phyloP scores from a whole-genome alignment of 2,888 invertebrate genomes.

The Callyntrura sp. region DNA sequence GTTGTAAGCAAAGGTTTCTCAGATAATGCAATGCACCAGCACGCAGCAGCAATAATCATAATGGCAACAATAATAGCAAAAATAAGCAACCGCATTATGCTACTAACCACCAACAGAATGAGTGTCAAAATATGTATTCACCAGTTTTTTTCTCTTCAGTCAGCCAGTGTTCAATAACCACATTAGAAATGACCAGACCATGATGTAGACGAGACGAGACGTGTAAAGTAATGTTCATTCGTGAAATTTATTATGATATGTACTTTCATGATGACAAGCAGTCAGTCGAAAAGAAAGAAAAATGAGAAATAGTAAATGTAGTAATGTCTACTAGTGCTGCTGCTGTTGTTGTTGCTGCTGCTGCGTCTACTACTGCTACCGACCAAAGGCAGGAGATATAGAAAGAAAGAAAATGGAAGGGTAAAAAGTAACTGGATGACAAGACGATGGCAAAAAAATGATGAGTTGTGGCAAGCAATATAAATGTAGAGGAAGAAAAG shows the following conservation, averaged over 20 bases:
- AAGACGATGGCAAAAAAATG: slow-evolving; percentile 43
- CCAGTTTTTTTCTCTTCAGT: slow-evolving; percentile 20
- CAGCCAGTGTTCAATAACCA: slow-evolving; percentile 48
- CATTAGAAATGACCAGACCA: slow-evolving; percentile 69
- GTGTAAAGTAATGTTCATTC: slow-evolving; percentile 37
- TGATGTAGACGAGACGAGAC: slow-evolving; percentile 26
- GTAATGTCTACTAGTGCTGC: not conserved
- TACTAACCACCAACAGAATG: slow-evolving; percentile 50
- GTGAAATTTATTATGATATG: slow-evolving; percentile 29
- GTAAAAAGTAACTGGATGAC: slow-evolving; percentile 47
- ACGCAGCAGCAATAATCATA: slow-evolving; percentile 63
- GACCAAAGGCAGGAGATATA: slow-evolving; percentile 31
- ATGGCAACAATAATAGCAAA: slow-evolving; percentile 65
- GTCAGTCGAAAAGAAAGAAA: slow-evolving; percentile 36
- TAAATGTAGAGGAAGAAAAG: slow-evolving; percentile 12
- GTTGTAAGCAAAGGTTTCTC: slow-evolving; percentile 31
- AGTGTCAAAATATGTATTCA: slow-evolving; percentile 44
- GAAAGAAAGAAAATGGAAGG: slow-evolving; percentile 53
- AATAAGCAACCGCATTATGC: slow-evolving; percentile 65
- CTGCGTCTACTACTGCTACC: too few relatives aligned
- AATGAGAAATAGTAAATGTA: slow-evolving; percentile 15
- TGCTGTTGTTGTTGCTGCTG: too few relatives aligned
- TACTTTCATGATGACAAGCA: slow-evolving; percentile 36
- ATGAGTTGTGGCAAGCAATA: not conserved
- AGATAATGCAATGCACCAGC: slow-evolving; percentile 66